A percentile compares a stretch with the other conserved stretches of the same genome.
These are phyloP conservation scores for Isotomurus palustris DNA, from an alignment of 2,888 invertebrate genomes.

Conservation along the genomic window DNA sequence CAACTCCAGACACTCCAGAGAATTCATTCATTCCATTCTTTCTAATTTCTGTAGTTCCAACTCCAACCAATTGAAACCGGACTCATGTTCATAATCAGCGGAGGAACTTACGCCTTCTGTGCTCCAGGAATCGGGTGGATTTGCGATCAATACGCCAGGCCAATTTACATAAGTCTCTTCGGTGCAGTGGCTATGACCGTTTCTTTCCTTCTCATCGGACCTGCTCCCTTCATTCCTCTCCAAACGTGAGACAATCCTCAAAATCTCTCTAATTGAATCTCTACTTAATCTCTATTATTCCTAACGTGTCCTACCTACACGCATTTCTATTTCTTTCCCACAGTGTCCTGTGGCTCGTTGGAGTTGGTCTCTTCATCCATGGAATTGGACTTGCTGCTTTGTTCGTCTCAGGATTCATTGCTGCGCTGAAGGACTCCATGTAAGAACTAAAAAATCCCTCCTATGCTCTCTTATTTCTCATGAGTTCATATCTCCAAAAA, in stretches of 20 bases:
- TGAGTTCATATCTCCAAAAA: not conserved
- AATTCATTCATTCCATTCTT: not conserved
- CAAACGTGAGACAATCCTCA: conserved; percentile 55
- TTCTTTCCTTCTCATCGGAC: conserved; percentile 72
- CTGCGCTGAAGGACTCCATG: conserved; percentile 74
- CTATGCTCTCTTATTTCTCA: not conserved
- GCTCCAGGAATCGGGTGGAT: conserved; percentile 77
- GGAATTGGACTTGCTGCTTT: conserved; percentile 81
- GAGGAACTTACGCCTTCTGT: conserved; percentile 72
- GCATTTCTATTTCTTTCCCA: not conserved
- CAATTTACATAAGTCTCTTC: conserved; percentile 63
- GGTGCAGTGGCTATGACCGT: conserved; percentile 64
- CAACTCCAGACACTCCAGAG: not conserved
- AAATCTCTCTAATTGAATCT: not conserved
- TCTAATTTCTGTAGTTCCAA: conserved; percentile 54
- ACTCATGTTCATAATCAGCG: conserved; percentile 77
- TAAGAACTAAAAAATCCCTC: conserved; percentile 53
- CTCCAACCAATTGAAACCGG: conserved; percentile 68
- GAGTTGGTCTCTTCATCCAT: conserved; percentile 69
- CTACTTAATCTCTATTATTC: too few species aligned
- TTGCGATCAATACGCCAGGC: conserved; percentile 66
- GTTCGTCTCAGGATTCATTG: conserved; percentile 78
- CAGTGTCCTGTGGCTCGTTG: conserved; percentile 63
- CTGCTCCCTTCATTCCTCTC: conserved; percentile 68
- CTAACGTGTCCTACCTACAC: conserved; percentile 47